Evolutionary conservation across 2,888 invertebrate species (phyloP), one percentile per base, ranked within the genome.

Genomic region (Pollenia angustigena): DNA sequence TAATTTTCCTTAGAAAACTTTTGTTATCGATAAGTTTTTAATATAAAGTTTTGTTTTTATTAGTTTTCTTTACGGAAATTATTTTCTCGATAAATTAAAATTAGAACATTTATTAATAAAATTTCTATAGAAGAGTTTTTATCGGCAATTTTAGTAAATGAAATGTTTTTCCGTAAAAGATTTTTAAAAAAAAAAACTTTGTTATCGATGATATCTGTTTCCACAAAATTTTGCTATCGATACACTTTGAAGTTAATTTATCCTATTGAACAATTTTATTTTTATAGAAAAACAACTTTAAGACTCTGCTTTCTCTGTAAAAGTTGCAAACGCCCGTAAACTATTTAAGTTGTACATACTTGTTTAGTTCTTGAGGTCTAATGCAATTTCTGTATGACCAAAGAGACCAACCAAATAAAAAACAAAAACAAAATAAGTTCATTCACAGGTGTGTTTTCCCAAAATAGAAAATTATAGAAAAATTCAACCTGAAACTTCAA

Each of bases 391-490:
- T n/a, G 16, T 50, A 44, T n/a, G 4, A 40, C 58, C 46, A 74
- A 40, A 44, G 16, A 50, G 10, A 40, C 54, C 16, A 80, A 23
- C 16, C 3, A 42, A 42, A 40, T 12, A 42, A 69, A 23, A 23
- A 42, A 40, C 16, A 42, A 69, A 66, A 40, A 56, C 18, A 48
- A 52, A 71, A 42, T 16, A 18, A 79, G 18, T 81, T 85, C 66
- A 78, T 68, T 85, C 81, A 78, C 85, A 85, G 81, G 81, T 85
- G 85, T 81, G 66, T 44, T 72, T 85, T 81, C 42, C 75, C 80
- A 75, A 58, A 81, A 81, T 52, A 60, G 16, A 62, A 52, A 23
- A 69, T 32, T 32, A 16, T 1, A 10, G 14, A n/a, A 54, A 80
- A 62, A 44, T n/a, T 3, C 8, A 40, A 48, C 12, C 16, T 69